Evolutionary conservation across 2,113 vertebrate species (phyloP), one percentile per base, ranked within the genome.

Genomic region (Lophius piscatorius): DNA sequence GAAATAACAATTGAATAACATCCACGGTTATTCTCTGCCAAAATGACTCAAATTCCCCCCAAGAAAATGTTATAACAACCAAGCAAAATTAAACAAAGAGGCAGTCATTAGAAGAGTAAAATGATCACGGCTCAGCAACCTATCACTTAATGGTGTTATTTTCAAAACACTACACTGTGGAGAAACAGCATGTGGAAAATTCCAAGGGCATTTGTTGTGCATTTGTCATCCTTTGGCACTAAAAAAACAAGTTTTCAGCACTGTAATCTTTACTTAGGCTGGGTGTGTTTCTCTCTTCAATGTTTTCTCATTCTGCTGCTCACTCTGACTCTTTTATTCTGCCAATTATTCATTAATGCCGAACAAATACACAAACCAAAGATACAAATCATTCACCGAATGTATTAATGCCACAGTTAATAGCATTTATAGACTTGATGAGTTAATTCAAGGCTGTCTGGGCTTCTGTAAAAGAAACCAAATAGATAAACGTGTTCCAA

Each of bases 1-100:
- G 78, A 81, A 82, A 76, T 78, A 77, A 83, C 80, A 88, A 87
- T 84, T 80, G 83, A 76, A 84, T 84, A 75, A 63, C 60, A 71
- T 80, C 60, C 81, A 82, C 84, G 79, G 82, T 80, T 88, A 75
- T 66, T 80, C 52, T 42, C 70, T 61, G 80, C 80, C 79, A 83
- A 77, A 70, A 74, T 49, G 39, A 40, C 60, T 65, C 74, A 69
- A 80, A 83, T 87, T 84, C 80, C 66, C 76, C 73, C 76, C 68
- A 81, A 71, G 74, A 60, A 55, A 81, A 73, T 44, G 66, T 44
- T 67, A 78, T 68, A 84, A 76, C 72, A 73, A 47, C 16, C 2
- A 52, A 68, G 78, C 62, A 41, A 64, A 80, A 75, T 76, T 74
- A 79, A 82, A 79, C 54, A 40, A 56, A 70, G 65, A 80, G 71